These are phyloP conservation scores for Spodoptera littoralis DNA, from an alignment of 2,888 invertebrate genomes.

Conservation along the genomic window DNA sequence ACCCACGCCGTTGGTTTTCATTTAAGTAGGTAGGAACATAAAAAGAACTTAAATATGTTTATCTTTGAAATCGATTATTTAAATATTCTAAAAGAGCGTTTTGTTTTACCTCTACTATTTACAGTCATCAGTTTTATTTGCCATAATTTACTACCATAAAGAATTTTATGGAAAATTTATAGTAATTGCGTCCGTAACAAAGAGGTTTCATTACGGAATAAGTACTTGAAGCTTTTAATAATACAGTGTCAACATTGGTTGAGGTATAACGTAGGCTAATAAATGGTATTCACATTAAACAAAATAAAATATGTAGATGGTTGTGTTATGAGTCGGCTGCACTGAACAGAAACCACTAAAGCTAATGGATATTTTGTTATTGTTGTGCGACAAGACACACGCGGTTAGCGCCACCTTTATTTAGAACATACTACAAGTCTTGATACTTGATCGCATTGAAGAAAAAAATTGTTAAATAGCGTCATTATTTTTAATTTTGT, in stretches of 20 bases:
- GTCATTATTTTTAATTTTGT: background rate
- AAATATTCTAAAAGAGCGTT: constrained; percentile 67
- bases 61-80: constrained; percentile 21
- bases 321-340: constrained; percentile 58
- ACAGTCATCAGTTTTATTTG: constrained; percentile 53
- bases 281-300: constrained; percentile 42
- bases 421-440: constrained; percentile 44
- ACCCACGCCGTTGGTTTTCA: constrained; percentile 18
- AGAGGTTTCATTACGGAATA: constrained; percentile 35
- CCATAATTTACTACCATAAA: constrained; percentile 47
- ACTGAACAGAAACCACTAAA: constrained; percentile 77
- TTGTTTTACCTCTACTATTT: constrained; percentile 65
- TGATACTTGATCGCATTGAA: constrained; percentile 63
- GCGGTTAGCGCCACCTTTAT: constrained; percentile 84
- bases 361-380: constrained; percentile 89
- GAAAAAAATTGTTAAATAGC: no score
- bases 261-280: constrained; percentile 24
- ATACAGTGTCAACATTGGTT: constrained; percentile 21
- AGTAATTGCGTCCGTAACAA: constrained; percentile 54
- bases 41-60: constrained; percentile 12
- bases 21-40: constrained; percentile 2
- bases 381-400: constrained; percentile 86
- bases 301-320: constrained; percentile 52
- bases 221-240: constrained; percentile 14
- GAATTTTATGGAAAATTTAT: constrained; percentile 72